Conservation (phyloP, 1,140 invertebrate genomes). For the Oreohelix idahoensis region DNA sequence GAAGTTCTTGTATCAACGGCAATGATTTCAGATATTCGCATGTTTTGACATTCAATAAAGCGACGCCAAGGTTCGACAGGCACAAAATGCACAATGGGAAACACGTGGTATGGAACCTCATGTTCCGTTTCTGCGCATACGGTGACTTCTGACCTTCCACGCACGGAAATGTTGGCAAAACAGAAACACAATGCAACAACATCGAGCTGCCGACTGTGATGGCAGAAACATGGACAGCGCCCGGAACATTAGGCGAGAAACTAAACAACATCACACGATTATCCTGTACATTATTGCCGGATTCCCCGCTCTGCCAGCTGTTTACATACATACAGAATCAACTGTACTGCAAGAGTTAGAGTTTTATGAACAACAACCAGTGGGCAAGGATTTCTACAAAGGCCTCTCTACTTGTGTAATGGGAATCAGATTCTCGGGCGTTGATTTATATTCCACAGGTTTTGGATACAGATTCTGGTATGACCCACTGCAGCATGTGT, state of each 20-base stretch:
- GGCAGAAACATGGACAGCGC: background rate
- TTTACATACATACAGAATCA: background rate
- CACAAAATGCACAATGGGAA: background rate
- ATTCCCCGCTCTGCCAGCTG: background rate
- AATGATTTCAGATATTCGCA: background rate
- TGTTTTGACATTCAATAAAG: slow-evolving; percentile 8
- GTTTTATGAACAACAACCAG: background rate
- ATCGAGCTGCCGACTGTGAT: background rate
- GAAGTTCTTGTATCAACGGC: slow-evolving; percentile 1
- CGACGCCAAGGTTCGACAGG: background rate
- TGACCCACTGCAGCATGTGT: too few relatives aligned
- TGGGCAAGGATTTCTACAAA: too few relatives aligned
- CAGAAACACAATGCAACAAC: slow-evolving; percentile 3
- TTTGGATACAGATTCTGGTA: too few relatives aligned
- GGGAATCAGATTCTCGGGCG: too few relatives aligned
- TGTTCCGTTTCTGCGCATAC: background rate
- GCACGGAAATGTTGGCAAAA: slow-evolving; percentile 9
- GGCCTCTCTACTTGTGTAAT: too few relatives aligned
- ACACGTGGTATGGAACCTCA: background rate
- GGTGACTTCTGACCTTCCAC: background rate
- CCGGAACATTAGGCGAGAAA: background rate
- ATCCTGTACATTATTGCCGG: background rate
- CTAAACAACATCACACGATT: background rate
- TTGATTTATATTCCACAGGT: too few relatives aligned
- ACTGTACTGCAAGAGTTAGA: background rate